Conservation (phyloP, 2,797 vertebrate species). For the Danio tinwini region DNA sequence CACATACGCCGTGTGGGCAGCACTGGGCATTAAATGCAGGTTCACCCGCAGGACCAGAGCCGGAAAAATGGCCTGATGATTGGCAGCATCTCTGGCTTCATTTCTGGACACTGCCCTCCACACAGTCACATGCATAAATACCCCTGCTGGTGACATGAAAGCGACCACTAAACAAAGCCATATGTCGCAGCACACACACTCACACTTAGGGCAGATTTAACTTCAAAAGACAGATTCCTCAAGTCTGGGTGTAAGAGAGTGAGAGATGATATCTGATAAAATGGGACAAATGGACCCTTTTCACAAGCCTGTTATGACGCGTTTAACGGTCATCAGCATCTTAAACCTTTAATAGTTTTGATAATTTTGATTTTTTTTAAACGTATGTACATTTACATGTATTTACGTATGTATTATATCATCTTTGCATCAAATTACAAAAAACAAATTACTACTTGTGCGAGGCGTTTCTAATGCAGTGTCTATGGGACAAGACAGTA, state of each 20-base stretch:
- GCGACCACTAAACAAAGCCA: slow-evolving; percentile 68
- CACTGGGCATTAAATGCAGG: slow-evolving; percentile 34
- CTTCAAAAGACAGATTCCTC: slow-evolving; percentile 8
- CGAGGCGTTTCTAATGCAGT: no score
- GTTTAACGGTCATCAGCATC: no score
- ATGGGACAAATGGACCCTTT: not conserved
- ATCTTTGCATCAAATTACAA: no score
- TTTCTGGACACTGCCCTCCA: slow-evolving; percentile 17
- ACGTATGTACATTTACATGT: no score
- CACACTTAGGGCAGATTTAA: slow-evolving; percentile 2
- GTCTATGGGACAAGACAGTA: no score
- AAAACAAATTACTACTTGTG: no score
- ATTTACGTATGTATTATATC: no score
- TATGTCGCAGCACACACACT: slow-evolving; percentile 55
- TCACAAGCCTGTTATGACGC: no score
- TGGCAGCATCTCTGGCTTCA: slow-evolving; percentile 14
- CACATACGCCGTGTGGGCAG: slow-evolving; percentile 24
- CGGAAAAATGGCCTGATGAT: slow-evolving; percentile 34
- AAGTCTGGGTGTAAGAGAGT: not conserved
- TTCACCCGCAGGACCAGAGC: slow-evolving; percentile 21
- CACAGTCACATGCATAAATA: slow-evolving; percentile 9
- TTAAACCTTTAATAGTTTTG: no score
- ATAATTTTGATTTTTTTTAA: no score
- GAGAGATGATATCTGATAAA: not conserved
- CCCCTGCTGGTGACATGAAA: slow-evolving; percentile 69